Percentiles rank a stretch among this genome's conserved stretches.
Conservation (phyloP, 2,113 vertebrate species). For the Eolophus roseicapilla region DNA sequence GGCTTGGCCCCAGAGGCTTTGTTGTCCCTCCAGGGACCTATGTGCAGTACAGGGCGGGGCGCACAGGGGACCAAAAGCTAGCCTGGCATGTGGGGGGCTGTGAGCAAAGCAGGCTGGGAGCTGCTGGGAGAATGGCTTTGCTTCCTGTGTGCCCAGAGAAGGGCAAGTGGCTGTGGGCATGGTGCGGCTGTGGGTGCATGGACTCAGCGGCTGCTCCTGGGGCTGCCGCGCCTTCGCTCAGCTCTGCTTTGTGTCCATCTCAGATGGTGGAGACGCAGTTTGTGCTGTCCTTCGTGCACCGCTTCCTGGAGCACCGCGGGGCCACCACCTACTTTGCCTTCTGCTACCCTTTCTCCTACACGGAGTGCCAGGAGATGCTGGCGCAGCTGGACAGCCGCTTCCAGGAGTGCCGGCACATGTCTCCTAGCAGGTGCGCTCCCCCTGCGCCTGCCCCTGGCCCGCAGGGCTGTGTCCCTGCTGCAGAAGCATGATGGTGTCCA, state of each 20-base stretch:
- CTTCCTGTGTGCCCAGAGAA: accelerated
- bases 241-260: not conserved
- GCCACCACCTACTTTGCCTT: conserved; percentile 94
- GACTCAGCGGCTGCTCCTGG: not conserved
- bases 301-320: conserved; percentile 86
- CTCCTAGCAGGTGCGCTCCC: conserved; percentile 80
- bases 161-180: not conserved
- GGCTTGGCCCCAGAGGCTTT: not conserved
- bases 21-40: accelerated
- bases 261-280: conserved; percentile 94
- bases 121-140: not conserved
- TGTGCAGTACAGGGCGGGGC: accelerated
- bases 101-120: accelerated
- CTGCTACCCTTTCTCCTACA: conserved; percentile 96
- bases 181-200: not conserved
- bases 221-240: not conserved
- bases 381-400: conserved; percentile 84
- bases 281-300: conserved; percentile 91
- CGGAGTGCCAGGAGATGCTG: conserved; percentile 92
- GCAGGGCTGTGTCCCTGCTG: not conserved
- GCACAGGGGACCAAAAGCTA: not conserved
- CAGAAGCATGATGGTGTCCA: accelerated
- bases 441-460: not conserved
- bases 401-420: conserved; percentile 75
- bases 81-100: accelerated